A percentile compares a stretch with the other conserved stretches of the same genome.
phyloP scores from a whole-genome alignment of 2,888 invertebrate genomes.

The Agrochola circellaris region DNA sequence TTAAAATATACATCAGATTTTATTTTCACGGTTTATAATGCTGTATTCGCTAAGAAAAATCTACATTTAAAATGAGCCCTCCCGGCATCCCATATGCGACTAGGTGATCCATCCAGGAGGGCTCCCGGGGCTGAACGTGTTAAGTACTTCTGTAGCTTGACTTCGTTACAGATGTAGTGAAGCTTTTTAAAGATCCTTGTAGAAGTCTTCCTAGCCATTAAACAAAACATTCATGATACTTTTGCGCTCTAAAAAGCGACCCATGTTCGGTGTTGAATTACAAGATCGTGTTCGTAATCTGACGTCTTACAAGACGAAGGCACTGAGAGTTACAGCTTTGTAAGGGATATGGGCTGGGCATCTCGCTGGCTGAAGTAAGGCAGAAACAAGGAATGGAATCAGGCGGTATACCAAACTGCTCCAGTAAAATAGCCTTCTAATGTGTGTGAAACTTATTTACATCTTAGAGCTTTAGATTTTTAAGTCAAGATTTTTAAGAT shows the following conservation, averaged over 20 bases:
- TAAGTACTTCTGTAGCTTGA: background rate
- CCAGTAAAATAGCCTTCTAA: too few species aligned
- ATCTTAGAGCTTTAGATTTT: too few species aligned
- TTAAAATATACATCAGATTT: too few species aligned
- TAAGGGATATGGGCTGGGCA: constrained; percentile 10
- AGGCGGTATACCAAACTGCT: too few species aligned
- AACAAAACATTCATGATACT: background rate
- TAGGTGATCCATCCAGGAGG: too few species aligned
- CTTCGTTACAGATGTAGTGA: background rate
- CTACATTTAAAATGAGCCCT: too few species aligned
- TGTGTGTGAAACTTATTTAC: too few species aligned
- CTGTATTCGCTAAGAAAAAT: too few species aligned
- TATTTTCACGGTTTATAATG: too few species aligned
- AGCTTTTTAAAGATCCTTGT: background rate
- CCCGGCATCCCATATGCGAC: too few species aligned
- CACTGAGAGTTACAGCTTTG: constrained; percentile 15
- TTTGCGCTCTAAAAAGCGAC: background rate
- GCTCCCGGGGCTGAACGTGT: too few species aligned
- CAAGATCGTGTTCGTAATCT: constrained; percentile 34
- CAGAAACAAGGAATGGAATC: background rate
- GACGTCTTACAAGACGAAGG: constrained; percentile 26
- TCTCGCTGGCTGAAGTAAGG: background rate
- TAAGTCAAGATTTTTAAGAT: too few species aligned
- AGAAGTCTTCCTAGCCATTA: background rate
- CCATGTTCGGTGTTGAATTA: constrained; percentile 28